A percentile compares a stretch with the other conserved stretches of the same genome.
Conservation (phyloP, 2,888 invertebrate species). For the Tachina grossa region DNA sequence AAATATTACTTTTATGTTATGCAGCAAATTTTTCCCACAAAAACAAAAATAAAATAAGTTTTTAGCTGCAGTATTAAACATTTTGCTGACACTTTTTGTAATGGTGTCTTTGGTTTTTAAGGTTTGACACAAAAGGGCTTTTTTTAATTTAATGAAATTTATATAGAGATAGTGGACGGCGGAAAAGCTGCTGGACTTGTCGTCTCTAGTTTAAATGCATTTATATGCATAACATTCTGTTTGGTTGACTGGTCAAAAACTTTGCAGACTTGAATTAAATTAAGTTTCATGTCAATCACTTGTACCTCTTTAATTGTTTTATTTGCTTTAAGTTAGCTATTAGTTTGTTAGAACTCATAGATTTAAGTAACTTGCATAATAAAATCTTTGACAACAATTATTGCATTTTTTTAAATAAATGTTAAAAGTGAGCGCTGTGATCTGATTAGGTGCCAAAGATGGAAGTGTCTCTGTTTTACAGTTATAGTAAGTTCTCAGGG, state of each 20-base stretch:
- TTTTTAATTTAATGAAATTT: conserved; percentile 16
- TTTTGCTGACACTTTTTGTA: neutral
- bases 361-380: neutral
- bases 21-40: conserved; percentile 28
- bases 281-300: conserved; percentile 28
- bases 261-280: conserved; percentile 22
- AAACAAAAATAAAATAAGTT: conserved; percentile 18
- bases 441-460: neutral
- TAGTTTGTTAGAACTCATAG: neutral
- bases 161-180: neutral
- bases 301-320: neutral
- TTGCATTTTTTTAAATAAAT: neutral
- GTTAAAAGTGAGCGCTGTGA: conserved; percentile 20
- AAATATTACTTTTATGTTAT: conserved; percentile 42
- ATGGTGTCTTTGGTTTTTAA: conserved; percentile 4
- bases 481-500: neutral
- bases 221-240: neutral
- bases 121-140: neutral
- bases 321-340: neutral
- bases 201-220: neutral
- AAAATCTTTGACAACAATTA: neutral
- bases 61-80: conserved; percentile 33
- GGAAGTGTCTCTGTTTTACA: neutral
- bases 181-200: neutral
- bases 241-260: neutral